These are phyloP conservation scores for Thera britannica DNA, from an alignment of 2,888 invertebrate genomes.

Conservation along the genomic window DNA sequence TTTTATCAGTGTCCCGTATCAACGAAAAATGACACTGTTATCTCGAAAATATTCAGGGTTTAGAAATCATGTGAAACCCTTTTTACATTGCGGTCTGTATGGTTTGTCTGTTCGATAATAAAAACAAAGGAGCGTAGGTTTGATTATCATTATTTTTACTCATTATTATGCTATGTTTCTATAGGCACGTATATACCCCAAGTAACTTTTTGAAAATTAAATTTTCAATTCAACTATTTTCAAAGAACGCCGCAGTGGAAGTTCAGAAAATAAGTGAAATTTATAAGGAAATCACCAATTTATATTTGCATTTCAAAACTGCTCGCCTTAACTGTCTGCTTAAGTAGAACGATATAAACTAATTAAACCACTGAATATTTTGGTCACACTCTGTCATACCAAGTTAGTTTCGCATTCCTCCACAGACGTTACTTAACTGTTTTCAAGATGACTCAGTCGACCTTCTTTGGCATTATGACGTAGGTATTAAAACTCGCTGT, in stretches of 20 bases:
- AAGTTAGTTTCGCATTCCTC: constrained; percentile 39
- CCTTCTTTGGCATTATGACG: constrained; percentile 21
- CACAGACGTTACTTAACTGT: constrained; percentile 30
- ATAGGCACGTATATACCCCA: no score
- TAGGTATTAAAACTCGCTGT: constrained; percentile 25
- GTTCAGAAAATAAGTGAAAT: no score
- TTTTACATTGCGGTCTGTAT: neutral
- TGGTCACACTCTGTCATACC: constrained; percentile 41
- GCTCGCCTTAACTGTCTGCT: constrained; percentile 2
- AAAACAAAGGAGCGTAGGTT: no score
- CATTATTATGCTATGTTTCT: no score
- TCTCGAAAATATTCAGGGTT: neutral
- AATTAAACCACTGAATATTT: constrained; percentile 42
- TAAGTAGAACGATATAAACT: constrained; percentile 36
- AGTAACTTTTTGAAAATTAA: no score
- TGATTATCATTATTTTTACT: no score
- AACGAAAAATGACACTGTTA: constrained; percentile 8
- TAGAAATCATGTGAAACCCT: neutral
- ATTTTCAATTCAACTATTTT: no score
- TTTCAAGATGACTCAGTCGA: constrained; percentile 30
- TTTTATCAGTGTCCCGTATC: constrained; percentile 18
- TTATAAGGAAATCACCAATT: neutral
- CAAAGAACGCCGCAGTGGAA: no score
- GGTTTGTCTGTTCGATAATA: no score
- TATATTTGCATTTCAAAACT: constrained; percentile 13